phyloP scores from a whole-genome alignment of 2,888 invertebrate species.

The Timandra comae region DNA sequence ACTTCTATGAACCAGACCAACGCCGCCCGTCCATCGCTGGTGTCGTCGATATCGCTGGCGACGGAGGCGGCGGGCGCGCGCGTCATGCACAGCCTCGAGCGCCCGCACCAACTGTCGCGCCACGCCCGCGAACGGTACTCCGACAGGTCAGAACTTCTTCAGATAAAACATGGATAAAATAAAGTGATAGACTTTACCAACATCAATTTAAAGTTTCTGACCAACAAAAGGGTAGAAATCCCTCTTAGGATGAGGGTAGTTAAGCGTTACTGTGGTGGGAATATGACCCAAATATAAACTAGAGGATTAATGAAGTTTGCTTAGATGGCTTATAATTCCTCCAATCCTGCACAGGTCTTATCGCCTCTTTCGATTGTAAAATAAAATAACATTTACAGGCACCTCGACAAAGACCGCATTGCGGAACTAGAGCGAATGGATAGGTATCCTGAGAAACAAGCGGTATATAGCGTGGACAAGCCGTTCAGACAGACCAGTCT shows the following conservation, averaged over 20 bases:
- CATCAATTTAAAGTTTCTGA: no score
- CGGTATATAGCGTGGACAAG: constrained; percentile 71
- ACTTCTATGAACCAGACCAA: constrained; percentile 35
- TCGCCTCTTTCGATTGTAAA: no score
- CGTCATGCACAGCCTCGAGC: constrained; percentile 63
- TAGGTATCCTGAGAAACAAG: constrained; percentile 69
- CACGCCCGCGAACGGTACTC: constrained; percentile 67
- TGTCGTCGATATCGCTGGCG: constrained; percentile 69
- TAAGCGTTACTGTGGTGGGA: no score
- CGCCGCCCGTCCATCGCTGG: constrained; percentile 63
- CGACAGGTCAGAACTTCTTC: constrained; percentile 47
- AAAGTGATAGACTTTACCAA: no score
- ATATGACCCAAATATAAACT: no score
- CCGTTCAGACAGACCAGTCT: constrained; percentile 71
- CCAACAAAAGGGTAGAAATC: no score
- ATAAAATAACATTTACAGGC: no score
- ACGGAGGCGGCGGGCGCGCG: constrained; percentile 55
- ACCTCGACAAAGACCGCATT: constrained; percentile 66
- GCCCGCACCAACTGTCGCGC: constrained; percentile 62
- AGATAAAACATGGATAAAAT: no score
- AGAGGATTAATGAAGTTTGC: no score
- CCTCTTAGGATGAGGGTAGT: no score
- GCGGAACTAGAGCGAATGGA: constrained; percentile 68
- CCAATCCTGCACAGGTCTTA: no score
- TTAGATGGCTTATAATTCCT: no score